A percentile compares a stretch with the other conserved stretches of the same genome.
Conservation (phyloP, 2,113 vertebrate genomes). For the Mormoops blainvillei region DNA sequence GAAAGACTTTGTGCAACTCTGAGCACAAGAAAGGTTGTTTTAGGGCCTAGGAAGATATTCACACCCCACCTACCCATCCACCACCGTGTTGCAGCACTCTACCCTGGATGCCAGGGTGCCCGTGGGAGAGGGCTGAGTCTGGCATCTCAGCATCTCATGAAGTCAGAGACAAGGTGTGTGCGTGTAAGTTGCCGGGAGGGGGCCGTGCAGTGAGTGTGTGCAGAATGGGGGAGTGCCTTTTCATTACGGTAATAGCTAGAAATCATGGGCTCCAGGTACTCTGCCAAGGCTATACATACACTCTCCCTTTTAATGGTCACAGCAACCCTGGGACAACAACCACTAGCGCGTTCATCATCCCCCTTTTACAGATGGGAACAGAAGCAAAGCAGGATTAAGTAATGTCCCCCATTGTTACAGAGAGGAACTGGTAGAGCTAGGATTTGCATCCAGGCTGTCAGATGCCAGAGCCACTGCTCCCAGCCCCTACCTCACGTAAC, state of each 20-base stretch:
- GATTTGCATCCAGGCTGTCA: background rate
- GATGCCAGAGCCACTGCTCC: background rate
- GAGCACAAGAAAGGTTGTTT: background rate
- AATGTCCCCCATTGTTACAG: background rate
- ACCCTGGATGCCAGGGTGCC: background rate
- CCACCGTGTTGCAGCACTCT: background rate
- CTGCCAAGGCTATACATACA: background rate
- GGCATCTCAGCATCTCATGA: background rate
- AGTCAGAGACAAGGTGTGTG: background rate
- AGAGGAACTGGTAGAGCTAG: background rate
- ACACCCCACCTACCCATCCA: no score
- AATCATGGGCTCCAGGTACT: no score
- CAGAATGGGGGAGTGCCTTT: background rate
- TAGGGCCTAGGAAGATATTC: background rate
- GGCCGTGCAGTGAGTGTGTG: background rate
- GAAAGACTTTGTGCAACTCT: background rate
- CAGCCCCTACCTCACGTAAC: no score
- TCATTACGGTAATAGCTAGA: background rate
- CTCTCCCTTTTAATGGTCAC: background rate
- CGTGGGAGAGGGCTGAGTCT: background rate
- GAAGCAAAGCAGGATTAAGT: background rate
- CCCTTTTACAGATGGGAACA: background rate
- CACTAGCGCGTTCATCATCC: background rate
- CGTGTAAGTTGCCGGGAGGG: fast-evolving
- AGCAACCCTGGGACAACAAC: background rate